Evolutionary conservation across 2,113 vertebrate species (phyloP).

Genomic region (Eira barbara): DNA sequence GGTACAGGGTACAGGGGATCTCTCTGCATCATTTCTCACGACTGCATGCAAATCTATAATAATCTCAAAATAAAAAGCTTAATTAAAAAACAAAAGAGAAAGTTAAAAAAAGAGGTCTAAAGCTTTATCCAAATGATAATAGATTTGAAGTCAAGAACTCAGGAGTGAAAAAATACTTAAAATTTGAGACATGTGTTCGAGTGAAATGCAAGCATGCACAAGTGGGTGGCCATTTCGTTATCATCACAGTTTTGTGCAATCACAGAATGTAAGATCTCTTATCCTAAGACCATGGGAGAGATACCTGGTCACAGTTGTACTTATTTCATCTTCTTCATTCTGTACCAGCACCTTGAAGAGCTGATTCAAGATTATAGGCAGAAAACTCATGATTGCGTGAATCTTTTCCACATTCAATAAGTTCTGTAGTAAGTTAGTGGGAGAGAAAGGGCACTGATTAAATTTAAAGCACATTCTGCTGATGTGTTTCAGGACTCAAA

Average conservation of each 20-base stretch:
- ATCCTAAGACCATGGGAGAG: neutral
- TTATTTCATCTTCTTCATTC: constrained; percentile 92
- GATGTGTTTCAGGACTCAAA: neutral
- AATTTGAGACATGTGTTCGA: neutral
- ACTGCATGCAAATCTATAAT: neutral
- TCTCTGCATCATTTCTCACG: neutral
- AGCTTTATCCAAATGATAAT: neutral
- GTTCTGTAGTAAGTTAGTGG: constrained; percentile 83
- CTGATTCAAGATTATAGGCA: constrained; percentile 97
- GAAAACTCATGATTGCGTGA: constrained; percentile 94
- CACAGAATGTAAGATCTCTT: neutral
- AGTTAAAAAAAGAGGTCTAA: neutral
- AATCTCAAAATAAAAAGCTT: neutral
- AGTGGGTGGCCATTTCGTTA: neutral
- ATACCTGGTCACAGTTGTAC: constrained; percentile 93
- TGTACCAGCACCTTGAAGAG: constrained; percentile 95
- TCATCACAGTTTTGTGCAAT: neutral
- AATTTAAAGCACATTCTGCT: neutral
- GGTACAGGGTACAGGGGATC: neutral
- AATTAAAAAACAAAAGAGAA: neutral
- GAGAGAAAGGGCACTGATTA: constrained; percentile 6
- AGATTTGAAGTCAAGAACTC: neutral
- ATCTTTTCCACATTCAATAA: constrained; percentile 96
- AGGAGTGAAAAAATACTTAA: neutral
- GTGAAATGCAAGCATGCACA: neutral